Evolutionary conservation across 2,888 invertebrate genomes (phyloP).

Genomic region (Mesochorus sp.): DNA sequence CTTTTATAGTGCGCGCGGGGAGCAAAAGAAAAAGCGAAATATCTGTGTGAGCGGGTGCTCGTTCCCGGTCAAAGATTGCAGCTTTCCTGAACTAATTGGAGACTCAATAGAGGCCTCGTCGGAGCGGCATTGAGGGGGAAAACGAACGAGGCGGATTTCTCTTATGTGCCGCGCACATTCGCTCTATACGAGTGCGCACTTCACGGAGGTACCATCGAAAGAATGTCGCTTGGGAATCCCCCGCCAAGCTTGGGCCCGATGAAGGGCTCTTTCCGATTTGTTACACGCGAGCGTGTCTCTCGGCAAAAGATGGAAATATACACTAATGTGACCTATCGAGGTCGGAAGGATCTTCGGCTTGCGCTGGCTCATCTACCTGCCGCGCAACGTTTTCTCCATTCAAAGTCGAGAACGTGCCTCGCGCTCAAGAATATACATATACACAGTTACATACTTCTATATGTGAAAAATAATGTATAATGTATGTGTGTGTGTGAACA

Average conservation of each 20-base stretch:
- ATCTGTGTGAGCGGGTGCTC: slow-evolving; percentile 34
- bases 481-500: not conserved
- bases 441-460: not conserved
- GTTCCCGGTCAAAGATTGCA: slow-evolving; percentile 67
- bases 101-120: slow-evolving; percentile 67
- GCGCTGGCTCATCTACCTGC: slow-evolving; percentile 41
- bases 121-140: slow-evolving; percentile 16
- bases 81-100: slow-evolving; percentile 75
- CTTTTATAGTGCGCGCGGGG: slow-evolving; percentile 1
- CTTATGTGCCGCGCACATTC: slow-evolving; percentile 50
- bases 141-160: slow-evolving; percentile 58
- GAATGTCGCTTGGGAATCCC: slow-evolving; percentile 51
- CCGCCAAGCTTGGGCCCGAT: slow-evolving; percentile 6
- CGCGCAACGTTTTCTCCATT: slow-evolving; percentile 20
- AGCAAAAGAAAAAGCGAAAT: slow-evolving; percentile 16
- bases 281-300: slow-evolving; percentile 69
- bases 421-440: not conserved
- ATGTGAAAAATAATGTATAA: not conserved
- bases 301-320: slow-evolving; percentile 66
- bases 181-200: slow-evolving; percentile 32
- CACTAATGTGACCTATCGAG: slow-evolving; percentile 62
- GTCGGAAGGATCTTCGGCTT: slow-evolving; percentile 27
- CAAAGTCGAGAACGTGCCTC: slow-evolving; percentile 31
- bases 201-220: slow-evolving; percentile 38
- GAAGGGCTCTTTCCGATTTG: slow-evolving; percentile 67